Base-by-base conservation (phyloP, 2,888 invertebrate genomes). In the Chaetogeoica ovagalla region DNA sequence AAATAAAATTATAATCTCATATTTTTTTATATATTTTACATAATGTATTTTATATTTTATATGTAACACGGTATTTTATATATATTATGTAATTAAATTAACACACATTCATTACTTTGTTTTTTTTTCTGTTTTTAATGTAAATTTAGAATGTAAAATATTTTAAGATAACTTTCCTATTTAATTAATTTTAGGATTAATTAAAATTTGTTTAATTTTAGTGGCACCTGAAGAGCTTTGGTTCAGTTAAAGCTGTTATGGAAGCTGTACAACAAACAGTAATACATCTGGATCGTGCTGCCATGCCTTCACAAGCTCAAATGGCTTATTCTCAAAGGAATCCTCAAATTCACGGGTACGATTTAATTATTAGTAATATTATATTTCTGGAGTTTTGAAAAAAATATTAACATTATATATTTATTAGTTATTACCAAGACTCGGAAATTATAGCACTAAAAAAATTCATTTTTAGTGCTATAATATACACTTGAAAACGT, bases 221-320 rank as follows among this genome's bases (percentile, higher is more conserved):
- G 79, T 79, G 79, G 55, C 62, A 57, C 71, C 71, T 6, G 8
- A 71, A 79, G 63, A 71, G 55, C 63, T 71, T 70, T 79, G 79
- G 79, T 79, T 30, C 39, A 79, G 79, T 71, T 79, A 79, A 79
- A 55, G 71, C 55, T 79, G 79, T 79, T 71, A 79, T 79, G 79
- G 79, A 79, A 79, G 79, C 79, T n/a, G 71, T 79, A 63, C 79
- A 79, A 63, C 79, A 79, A 71, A 71, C 79, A 65, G 79, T 79
- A 43, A 79, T 79, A 63, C 79, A 79, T 71, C 57, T 83, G 82
- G 84, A 84, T 71, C 84, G 84, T 83, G 82, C 84, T 79, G 83
- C 84, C 81, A 84, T 85, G 85, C 85, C 85, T 82, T 84, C 85
- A 70, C 85, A 85, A 83, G 83, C 85, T 77, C 85, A 84, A 83